phyloP scores from a whole-genome alignment of 2,888 invertebrate genomes.

The Pachliopta kotzebuea region DNA sequence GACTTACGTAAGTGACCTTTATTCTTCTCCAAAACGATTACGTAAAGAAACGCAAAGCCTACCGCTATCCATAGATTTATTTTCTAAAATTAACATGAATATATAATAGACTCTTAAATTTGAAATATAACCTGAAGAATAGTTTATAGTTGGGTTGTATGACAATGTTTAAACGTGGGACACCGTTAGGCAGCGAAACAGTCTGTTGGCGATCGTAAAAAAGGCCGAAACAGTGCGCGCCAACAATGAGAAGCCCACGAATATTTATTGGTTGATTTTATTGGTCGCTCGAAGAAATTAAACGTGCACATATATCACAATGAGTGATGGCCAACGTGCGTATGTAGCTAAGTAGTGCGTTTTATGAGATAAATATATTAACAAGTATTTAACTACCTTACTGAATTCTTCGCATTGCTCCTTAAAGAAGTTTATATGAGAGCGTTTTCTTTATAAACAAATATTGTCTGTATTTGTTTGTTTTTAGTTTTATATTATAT shows the following conservation, averaged over 20 bases:
- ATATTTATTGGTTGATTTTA: conserved; percentile 60
- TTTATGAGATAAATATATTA: conserved; percentile 27
- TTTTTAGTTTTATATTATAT: no score
- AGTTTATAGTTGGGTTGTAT: background rate
- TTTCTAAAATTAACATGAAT: no score
- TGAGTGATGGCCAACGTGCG: conserved; percentile 47
- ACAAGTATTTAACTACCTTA: conserved; percentile 23
- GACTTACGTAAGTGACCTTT: no score
- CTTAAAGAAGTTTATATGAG: background rate
- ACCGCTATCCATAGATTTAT: no score
- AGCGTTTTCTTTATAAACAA: background rate
- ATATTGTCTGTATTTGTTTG: background rate
- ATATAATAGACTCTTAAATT: no score
- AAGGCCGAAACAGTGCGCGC: conserved; percentile 47
- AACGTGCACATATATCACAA: conserved; percentile 52
- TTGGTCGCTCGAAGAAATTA: conserved; percentile 42
- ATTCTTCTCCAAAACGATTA: no score
- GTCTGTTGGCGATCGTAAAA: conserved; percentile 49
- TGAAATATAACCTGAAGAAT: background rate
- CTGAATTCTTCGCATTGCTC: conserved; percentile 3
- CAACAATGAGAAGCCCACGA: conserved; percentile 51
- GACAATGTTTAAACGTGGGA: conserved; percentile 11
- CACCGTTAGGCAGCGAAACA: conserved; percentile 36
- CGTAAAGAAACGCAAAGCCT: no score
- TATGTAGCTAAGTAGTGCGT: conserved; percentile 31